phyloP scores from a whole-genome alignment of 2,113 vertebrate species.

The Colaptes auratus region DNA sequence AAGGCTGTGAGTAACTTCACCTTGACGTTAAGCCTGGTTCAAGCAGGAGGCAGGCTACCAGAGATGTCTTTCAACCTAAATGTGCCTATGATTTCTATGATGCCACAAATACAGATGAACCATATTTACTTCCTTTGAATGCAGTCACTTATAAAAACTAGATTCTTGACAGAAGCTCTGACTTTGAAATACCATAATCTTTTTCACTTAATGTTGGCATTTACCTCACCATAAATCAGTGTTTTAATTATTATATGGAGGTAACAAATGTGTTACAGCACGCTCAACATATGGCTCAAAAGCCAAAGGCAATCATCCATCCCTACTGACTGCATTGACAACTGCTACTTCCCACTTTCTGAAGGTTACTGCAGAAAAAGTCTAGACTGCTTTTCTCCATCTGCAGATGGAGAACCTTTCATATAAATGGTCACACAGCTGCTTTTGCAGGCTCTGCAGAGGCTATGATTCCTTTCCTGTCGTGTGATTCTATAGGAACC shows the following conservation, averaged over 20 bases:
- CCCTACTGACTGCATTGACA: not conserved
- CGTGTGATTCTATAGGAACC: fast-evolving
- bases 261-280: not conserved
- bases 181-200: not conserved
- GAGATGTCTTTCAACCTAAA: not conserved
- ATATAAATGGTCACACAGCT: not conserved
- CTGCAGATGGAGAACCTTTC: conserved; percentile 22
- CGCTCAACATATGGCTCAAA: conserved; percentile 30
- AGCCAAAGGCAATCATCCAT: conserved; percentile 15
- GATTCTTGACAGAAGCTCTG: not conserved
- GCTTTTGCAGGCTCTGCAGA: not conserved
- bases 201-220: conserved; percentile 29
- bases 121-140: not conserved
- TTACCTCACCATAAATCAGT: conserved; percentile 3
- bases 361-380: not conserved
- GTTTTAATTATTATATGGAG: not conserved
- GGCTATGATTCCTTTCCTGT: not conserved
- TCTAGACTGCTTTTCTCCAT: not conserved
- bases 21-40: not conserved
- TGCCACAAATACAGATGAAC: not conserved
- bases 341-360: not conserved
- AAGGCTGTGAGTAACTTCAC: not conserved
- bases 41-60: not conserved
- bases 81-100: not conserved
- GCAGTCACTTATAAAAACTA: not conserved